Evolutionary conservation across 2,888 invertebrate genomes (phyloP), one percentile per base, ranked within the genome.

Genomic region (Cephonodes hylas): DNA sequence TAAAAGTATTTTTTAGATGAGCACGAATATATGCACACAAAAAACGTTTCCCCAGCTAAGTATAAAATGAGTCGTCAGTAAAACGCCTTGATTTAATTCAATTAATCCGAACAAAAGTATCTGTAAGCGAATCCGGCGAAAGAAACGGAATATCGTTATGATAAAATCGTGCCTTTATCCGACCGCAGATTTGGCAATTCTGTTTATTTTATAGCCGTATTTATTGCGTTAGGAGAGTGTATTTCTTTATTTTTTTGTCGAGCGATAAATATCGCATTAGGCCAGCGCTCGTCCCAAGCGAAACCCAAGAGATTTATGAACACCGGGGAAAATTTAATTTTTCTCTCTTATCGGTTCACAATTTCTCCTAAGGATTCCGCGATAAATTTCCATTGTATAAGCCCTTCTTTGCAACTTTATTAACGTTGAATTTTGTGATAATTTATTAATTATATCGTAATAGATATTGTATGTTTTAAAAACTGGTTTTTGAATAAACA

Each of bases 211-310:
- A 83, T 77, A 75, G 76, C 65, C 72, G 67, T 78, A 77, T 83
- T 86, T 86, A 88, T 83, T 81, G 80, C 76, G 79, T 76, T 75
- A 73, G 76, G 81, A 80, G 80, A 80, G 84, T 84, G 83, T 84
- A 81, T 85, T 84, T 79, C 77, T 85, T 81, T 80, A n/a, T n/a
- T 85, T 82, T 81, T 79, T 79, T 79, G 74, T 75, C 72, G 64
- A 70, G 76, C 80, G 86, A 89, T 89, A 89, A 89, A 89, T 88
- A 90, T 85, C 86, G 81, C 88, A 88, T 90, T 88, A 88, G 83
- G 79, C 73, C 73, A 81, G 82, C 77, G 77, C 74, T 70, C 72
- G 73, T 71, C 75, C 73, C 73, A 64, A 68, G 73, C 65, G 69
- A 70, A 65, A 56, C 70, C 69, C 65, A 61, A 48, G 72, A 82